phyloP scores from a whole-genome alignment of 1,140 invertebrate species.

The Sitobion miscanthi region DNA sequence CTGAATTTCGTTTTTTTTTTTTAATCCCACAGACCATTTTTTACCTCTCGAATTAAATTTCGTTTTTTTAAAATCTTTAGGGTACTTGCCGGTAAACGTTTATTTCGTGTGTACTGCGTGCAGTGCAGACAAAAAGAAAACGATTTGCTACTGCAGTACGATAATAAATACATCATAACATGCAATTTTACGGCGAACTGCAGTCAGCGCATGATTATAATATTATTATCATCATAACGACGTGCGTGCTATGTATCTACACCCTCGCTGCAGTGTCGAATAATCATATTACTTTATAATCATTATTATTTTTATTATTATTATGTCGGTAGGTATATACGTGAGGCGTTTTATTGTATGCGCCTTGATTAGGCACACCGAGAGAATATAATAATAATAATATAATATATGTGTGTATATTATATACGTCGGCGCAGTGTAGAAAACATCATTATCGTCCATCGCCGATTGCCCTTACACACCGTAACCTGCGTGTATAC shows the following conservation, averaged over 20 bases:
- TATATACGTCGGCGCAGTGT: not conserved
- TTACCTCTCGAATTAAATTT: not conserved
- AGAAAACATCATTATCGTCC: conserved; percentile 27
- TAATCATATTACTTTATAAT: not conserved
- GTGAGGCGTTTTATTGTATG: conserved; percentile 31
- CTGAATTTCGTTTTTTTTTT: too few relatives aligned
- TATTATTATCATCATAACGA: not conserved
- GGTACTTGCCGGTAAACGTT: not conserved
- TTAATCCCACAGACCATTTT: not conserved
- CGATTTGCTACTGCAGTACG: not conserved
- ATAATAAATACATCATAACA: not conserved
- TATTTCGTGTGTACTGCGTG: not conserved
- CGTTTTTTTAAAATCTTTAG: not conserved
- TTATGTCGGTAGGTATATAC: not conserved
- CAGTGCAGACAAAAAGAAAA: not conserved
- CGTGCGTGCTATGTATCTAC: not conserved
- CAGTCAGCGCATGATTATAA: not conserved
- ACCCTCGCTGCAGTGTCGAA: not conserved
- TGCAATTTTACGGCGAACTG: not conserved
- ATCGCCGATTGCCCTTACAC: conserved; percentile 19
- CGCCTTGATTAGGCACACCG: conserved; percentile 36
- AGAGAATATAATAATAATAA: conserved; percentile 17
- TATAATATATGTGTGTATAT: not conserved
- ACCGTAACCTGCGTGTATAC: not conserved
- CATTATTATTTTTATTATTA: too few relatives aligned